phyloP scores from a whole-genome alignment of 1,140 invertebrate genomes.

The Calliphora vicina region DNA sequence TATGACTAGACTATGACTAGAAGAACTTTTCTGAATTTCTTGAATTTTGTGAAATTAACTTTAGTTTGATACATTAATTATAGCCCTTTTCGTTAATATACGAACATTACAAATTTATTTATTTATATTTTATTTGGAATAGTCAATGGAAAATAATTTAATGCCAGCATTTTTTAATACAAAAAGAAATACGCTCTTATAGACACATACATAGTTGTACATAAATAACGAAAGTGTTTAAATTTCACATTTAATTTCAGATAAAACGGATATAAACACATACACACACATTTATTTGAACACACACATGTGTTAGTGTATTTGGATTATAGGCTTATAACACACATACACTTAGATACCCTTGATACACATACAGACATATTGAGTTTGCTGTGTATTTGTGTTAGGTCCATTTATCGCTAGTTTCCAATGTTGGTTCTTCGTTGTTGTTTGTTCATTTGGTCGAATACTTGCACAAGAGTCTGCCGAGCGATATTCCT shows the following conservation, averaged over 20 bases:
- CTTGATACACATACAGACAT: background rate
- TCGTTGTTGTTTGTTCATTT: background rate
- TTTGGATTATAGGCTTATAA: background rate
- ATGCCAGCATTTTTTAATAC: background rate
- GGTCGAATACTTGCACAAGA: background rate
- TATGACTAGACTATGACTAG: too few relatives aligned
- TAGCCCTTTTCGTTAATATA: constrained; percentile 9
- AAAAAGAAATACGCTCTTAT: background rate
- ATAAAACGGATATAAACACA: background rate
- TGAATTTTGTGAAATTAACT: too few relatives aligned
- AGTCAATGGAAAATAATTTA: background rate
- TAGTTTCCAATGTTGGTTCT: background rate
- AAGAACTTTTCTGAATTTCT: too few relatives aligned
- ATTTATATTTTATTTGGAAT: background rate
- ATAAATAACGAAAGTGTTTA: background rate
- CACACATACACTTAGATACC: background rate
- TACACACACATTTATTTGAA: background rate
- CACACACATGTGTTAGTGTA: background rate
- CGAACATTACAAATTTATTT: constrained; percentile 12
- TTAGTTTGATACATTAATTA: too few relatives aligned
- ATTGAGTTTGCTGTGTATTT: background rate
- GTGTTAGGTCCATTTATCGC: background rate
- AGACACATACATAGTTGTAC: background rate
- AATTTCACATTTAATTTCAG: background rate
- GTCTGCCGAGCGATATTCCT: background rate